Evolutionary conservation across 1,140 invertebrate genomes (phyloP).

Genomic region (Doryteuthis pealeii): DNA sequence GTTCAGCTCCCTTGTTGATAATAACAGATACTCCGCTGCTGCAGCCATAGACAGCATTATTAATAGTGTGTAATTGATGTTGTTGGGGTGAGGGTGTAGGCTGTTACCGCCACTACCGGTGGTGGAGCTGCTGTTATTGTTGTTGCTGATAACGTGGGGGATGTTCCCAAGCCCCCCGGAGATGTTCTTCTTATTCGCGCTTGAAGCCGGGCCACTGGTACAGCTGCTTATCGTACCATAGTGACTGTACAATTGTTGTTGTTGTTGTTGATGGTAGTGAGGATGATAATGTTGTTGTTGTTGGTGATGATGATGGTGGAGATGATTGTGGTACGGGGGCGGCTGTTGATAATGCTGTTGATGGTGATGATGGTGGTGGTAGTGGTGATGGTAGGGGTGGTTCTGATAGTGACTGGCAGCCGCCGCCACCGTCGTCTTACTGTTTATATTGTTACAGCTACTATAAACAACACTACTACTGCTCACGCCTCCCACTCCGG

Average conservation of each 20-base stretch:
- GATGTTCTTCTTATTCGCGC: no score
- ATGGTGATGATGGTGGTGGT: slow-evolving; percentile 17
- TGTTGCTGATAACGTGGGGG: background rate
- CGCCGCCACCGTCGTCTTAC: background rate
- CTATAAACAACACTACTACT: background rate
- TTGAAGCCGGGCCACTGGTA: background rate
- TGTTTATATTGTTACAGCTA: background rate
- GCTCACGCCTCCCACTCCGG: background rate
- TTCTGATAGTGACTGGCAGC: background rate
- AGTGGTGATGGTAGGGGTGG: background rate
- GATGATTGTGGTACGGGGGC: slow-evolving; percentile 4
- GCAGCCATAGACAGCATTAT: no score
- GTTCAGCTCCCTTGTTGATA: no score
- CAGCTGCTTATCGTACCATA: background rate
- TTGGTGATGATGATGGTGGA: no score
- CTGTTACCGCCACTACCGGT: background rate
- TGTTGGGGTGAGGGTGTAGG: no score
- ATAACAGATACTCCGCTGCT: no score
- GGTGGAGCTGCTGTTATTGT: background rate
- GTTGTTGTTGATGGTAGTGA: slow-evolving; percentile 30
- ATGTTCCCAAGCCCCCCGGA: background rate
- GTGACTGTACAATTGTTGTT: background rate
- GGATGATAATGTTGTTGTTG: slow-evolving; percentile 26
- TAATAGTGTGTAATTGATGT: no score
- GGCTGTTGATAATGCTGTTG: slow-evolving; percentile 20